Base-by-base conservation (phyloP, 1,140 invertebrate species). In the Penaeus vannamei region DNA sequence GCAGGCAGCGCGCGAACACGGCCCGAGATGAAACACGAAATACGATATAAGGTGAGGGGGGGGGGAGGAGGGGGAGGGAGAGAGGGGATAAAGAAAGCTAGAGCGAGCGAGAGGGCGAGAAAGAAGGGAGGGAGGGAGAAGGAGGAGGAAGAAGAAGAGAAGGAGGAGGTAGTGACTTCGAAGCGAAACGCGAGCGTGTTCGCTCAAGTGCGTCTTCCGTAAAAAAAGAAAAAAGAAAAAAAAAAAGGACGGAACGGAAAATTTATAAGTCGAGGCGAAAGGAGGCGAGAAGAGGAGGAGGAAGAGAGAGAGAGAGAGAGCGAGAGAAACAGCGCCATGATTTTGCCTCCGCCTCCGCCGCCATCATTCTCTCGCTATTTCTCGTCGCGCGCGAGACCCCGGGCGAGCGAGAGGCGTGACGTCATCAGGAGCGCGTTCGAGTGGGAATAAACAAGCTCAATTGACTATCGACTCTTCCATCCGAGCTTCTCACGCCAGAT, bases 281-380 rank as follows among this genome's bases (percentile, higher is more conserved):
- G 66, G 46, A 32, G 32, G 66, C n/a, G 66, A 79, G 76, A 77
- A 8, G 46, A n/a, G 53, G 29, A 79, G 14, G 66, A 72, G 66
- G 26, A 14, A 69, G 66, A 69, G 66, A 77, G 76, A 77, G 26
- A 77, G 10, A 79, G 29, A 79, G 29, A 36, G 76, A 36, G 76
- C 42, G 76, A 79, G 76, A 79, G 29, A 79, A 53, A 79, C 36
- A 79, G 76, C 53, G 53, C 53, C 53, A 53, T 53, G 53, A 53
- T 12, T 53, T 2, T 12, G 53, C 76, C 32, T 42, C 76, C 76
- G 36, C 76, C 32, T 36, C 76, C 76, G 36, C 76, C 76, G 36
- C 76, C 29, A 46, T 53, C 10, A 46, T 32, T n/a, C 76, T n/a
- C 53, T 60, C 62, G 26, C 62, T 46, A 61, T n/a, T 59, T 46